Percentiles rank a stretch among this genome's conserved stretches.
Evolutionary conservation across 2,113 vertebrate species (phyloP).

Genomic region (Eidolon helvum): DNA sequence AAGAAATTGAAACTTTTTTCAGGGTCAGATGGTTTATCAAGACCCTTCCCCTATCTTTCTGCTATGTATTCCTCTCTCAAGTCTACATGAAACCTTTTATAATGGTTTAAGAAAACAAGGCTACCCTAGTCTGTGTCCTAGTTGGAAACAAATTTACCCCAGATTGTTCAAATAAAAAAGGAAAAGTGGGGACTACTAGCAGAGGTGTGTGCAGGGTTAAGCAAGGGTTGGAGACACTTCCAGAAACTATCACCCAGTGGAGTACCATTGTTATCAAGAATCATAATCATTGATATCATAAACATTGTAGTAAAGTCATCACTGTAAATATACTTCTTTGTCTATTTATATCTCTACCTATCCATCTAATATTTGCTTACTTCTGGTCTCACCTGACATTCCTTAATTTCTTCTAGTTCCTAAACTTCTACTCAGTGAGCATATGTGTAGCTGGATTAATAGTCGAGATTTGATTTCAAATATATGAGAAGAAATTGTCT

Average conservation of each 20-base stretch:
- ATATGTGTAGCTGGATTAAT: neutral
- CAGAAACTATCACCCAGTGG: neutral
- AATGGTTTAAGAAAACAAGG: neutral
- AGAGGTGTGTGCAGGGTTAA: neutral
- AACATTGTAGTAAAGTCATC: neutral
- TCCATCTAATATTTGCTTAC: neutral
- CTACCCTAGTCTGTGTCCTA: neutral
- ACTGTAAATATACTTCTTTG: neutral
- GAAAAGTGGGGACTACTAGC: neutral
- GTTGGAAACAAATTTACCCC: neutral
- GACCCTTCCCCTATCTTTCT: neutral
- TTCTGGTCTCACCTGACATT: neutral
- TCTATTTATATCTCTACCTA: neutral
- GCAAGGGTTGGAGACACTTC: neutral
- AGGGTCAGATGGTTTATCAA: neutral
- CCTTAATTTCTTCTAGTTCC: neutral
- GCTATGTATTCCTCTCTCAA: neutral
- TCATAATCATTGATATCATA: neutral
- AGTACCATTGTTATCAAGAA: neutral
- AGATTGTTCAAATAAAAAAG: neutral
- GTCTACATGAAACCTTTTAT: neutral
- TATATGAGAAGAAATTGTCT: neutral
- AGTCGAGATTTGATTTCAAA: neutral
- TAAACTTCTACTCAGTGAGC: neutral
- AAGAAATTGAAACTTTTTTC: neutral